These are phyloP conservation scores for Arctopsyche grandis DNA, from an alignment of 1,140 invertebrate species.

Conservation along the genomic window DNA sequence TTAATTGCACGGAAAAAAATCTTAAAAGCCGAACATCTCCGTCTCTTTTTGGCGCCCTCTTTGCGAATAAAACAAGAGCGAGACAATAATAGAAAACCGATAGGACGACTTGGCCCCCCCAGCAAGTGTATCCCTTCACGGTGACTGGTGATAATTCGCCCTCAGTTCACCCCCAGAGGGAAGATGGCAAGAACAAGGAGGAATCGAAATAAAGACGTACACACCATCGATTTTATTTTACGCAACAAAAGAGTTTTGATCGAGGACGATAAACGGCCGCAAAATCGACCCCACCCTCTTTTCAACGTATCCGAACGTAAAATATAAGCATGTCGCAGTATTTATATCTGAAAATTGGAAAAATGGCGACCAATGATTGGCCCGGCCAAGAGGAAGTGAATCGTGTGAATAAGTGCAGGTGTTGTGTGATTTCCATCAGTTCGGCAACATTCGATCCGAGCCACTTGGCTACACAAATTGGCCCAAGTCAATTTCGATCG, in stretches of 20 bases:
- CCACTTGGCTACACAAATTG: constrained; percentile 11
- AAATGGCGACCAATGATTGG: not conserved
- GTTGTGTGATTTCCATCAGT: not conserved
- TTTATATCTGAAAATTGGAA: not conserved
- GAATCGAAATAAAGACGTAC: not conserved
- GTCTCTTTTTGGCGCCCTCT: not conserved
- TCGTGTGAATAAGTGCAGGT: not conserved
- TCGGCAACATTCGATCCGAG: not conserved
- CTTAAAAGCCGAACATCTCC: constrained; percentile 49
- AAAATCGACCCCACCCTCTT: not conserved
- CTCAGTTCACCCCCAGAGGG: not conserved
- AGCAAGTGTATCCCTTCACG: constrained; percentile 39
- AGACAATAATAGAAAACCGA: not conserved
- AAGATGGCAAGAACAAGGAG: not conserved
- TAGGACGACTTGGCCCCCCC: not conserved
- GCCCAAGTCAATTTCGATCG: constrained; percentile 30
- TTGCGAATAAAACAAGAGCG: not conserved
- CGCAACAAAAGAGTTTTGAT: not conserved
- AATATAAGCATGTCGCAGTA: not conserved
- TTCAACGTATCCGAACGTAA: not conserved
- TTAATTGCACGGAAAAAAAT: constrained; percentile 55
- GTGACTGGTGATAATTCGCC: constrained; percentile 49
- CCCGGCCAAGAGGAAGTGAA: not conserved
- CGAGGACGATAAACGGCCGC: not conserved
- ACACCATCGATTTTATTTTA: constrained; percentile 6